phyloP scores from a whole-genome alignment of 1,140 invertebrate genomes.

The Solen grandis region DNA sequence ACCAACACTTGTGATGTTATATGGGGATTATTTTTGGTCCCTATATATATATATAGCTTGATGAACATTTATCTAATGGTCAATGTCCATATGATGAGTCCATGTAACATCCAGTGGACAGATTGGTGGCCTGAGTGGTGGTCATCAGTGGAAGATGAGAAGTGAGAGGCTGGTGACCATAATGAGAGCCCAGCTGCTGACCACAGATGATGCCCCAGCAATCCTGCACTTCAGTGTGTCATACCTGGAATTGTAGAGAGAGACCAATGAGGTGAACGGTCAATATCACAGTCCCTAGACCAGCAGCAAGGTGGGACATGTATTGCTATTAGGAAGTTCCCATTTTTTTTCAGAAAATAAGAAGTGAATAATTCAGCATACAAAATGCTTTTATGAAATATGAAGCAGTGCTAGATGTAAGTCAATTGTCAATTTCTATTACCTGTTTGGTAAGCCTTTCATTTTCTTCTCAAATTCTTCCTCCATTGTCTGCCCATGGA shows the following conservation, averaged over 20 bases:
- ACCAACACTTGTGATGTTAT: too few species aligned
- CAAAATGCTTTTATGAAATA: too few species aligned
- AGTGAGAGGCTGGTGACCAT: background rate
- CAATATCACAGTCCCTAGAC: background rate
- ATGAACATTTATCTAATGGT: too few species aligned
- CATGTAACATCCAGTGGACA: too few species aligned
- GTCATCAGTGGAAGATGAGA: background rate
- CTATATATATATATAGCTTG: too few species aligned
- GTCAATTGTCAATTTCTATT: too few species aligned
- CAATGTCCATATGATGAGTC: too few species aligned
- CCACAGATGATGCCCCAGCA: conserved; percentile 85
- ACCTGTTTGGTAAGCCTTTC: conserved; percentile 74
- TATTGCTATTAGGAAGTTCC: background rate
- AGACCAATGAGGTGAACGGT: background rate
- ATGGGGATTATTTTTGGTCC: too few species aligned
- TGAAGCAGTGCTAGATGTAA: too few species aligned
- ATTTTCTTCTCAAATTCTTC: conserved; percentile 89
- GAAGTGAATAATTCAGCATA: background rate
- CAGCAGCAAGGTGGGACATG: background rate
- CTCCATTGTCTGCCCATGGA: conserved; percentile 97
- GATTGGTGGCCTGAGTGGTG: too few species aligned
- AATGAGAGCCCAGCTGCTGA: conserved; percentile 66
- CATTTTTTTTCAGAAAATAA: background rate
- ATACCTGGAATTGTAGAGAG: conserved; percentile 82
- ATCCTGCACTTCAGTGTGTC: conserved; percentile 89